These are phyloP conservation scores for Sternotherus odoratus DNA, from an alignment of 2,797 vertebrate species.

Conservation along the genomic window DNA sequence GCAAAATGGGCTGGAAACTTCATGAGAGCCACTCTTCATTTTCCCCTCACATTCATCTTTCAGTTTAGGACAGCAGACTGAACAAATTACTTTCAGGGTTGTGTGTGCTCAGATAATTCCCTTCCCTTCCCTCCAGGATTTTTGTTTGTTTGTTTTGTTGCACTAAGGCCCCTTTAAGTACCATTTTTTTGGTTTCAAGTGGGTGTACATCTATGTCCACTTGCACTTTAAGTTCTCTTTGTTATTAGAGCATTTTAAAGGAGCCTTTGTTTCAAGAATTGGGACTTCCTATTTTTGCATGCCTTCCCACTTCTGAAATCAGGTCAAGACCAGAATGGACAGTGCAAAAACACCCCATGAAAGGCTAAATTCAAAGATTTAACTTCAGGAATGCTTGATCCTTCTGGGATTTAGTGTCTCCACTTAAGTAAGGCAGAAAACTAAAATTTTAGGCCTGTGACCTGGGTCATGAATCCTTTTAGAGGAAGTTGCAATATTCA, in stretches of 20 bases:
- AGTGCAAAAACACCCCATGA: neutral
- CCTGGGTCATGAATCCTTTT: neutral
- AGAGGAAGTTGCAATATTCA: neutral
- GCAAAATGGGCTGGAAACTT: neutral
- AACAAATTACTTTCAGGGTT: neutral
- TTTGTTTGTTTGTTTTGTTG: neutral
- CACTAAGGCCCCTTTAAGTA: neutral
- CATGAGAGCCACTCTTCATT: neutral
- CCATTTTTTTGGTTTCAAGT: neutral
- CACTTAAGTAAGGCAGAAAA: neutral
- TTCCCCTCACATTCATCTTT: neutral
- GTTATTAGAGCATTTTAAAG: neutral
- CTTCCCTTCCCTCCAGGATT: neutral
- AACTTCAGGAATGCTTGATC: neutral
- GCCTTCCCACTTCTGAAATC: neutral
- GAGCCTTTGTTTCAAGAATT: neutral
- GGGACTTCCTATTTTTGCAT: neutral
- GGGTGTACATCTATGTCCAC: no score
- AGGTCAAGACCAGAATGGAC: neutral
- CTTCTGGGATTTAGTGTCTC: neutral
- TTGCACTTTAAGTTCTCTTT: no score
- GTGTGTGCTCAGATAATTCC: neutral
- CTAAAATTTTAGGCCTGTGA: neutral
- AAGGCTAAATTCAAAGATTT: neutral
- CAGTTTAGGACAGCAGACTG: neutral